Percentiles rank a stretch among this genome's conserved stretches.
phyloP scores from a whole-genome alignment of 2,888 invertebrate genomes.

The Iphiclides podalirius region DNA sequence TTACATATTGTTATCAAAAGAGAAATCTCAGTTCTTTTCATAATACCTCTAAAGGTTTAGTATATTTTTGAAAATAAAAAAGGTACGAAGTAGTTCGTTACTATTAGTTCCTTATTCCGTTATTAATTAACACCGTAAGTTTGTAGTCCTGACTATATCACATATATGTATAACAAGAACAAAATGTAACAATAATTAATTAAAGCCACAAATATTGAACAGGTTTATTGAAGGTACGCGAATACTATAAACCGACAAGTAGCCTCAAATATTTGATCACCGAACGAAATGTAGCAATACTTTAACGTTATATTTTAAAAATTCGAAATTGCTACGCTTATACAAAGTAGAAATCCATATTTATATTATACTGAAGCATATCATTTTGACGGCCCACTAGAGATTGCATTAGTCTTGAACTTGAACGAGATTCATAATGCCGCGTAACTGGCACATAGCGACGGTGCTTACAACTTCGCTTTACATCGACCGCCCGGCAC shows the following conservation, averaged over 20 bases:
- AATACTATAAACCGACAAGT: not conserved
- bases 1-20: too few relatives aligned
- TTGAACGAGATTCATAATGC: not conserved
- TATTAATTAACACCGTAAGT: too few relatives aligned
- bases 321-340: not conserved
- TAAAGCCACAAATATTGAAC: constrained; percentile 12
- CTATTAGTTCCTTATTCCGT: too few relatives aligned
- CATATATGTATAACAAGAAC: constrained; percentile 12
- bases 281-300: not conserved
- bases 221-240: not conserved
- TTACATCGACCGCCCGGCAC: too few relatives aligned
- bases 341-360: not conserved
- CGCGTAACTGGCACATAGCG: not conserved
- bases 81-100: too few relatives aligned
- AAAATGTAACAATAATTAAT: constrained; percentile 14
- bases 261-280: constrained; percentile 11
- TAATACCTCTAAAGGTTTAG: too few relatives aligned
- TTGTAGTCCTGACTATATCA: not conserved
- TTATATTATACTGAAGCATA: not conserved
- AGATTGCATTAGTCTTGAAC: not conserved
- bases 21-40: too few relatives aligned
- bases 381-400: too few relatives aligned
- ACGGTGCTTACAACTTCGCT: too few relatives aligned
- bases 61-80: too few relatives aligned
- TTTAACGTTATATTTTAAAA: not conserved